These are phyloP conservation scores for Phocoena phocoena DNA, from an alignment of 2,113 vertebrate species.

Conservation along the genomic window DNA sequence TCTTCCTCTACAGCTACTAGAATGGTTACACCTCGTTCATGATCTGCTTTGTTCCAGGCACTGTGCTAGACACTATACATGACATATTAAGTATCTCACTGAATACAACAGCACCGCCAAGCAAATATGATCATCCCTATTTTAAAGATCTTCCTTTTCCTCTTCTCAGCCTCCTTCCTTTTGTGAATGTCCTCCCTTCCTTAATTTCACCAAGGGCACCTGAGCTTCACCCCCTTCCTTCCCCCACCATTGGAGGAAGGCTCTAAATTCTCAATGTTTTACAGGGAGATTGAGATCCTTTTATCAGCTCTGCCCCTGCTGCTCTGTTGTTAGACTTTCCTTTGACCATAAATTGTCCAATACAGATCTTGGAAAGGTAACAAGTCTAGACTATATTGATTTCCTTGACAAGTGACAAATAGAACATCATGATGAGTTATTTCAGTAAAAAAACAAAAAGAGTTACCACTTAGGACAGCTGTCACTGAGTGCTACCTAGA, in stretches of 20 bases:
- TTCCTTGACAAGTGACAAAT: conserved; percentile 76
- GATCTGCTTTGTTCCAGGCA: background rate
- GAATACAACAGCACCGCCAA: background rate
- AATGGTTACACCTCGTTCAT: background rate
- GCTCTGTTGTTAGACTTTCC: background rate
- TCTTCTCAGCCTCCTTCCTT: background rate
- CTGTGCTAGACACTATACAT: background rate
- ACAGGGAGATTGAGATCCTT: background rate
- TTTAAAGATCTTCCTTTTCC: background rate
- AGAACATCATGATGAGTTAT: conserved; percentile 74
- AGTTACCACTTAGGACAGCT: conserved; percentile 66
- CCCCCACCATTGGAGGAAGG: background rate
- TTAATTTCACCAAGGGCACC: background rate
- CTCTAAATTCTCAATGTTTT: background rate
- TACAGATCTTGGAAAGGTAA: conserved; percentile 67
- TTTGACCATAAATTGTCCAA: conserved; percentile 63
- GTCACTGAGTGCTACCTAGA: conserved; percentile 43
- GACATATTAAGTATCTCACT: background rate
- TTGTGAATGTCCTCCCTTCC: background rate
- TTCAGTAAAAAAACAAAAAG: conserved; percentile 68
- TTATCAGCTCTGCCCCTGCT: background rate
- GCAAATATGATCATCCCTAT: background rate
- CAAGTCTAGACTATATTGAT: conserved; percentile 77
- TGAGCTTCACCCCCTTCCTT: background rate
- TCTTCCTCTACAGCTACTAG: background rate